Evolutionary conservation across 37 sponge, comb jelly and placozoan species (phyloP).

Genomic region (Chondrilla cf. caribensis): DNA sequence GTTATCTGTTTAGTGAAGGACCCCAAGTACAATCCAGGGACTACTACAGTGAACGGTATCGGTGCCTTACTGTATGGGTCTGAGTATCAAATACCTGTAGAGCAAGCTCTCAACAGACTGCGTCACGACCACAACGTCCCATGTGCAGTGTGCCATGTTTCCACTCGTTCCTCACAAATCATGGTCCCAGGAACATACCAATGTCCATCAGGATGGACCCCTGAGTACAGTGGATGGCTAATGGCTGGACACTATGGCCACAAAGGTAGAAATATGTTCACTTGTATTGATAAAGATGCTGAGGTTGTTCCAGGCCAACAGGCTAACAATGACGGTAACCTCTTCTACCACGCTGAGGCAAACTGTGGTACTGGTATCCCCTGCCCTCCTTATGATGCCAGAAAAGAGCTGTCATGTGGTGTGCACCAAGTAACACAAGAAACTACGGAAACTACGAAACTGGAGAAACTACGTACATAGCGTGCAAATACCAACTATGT

Average conservation of each 20-base stretch:
- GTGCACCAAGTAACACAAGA: slow-evolving; percentile 31
- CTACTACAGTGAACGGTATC: not conserved
- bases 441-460: not conserved
- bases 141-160: slow-evolving; percentile 55
- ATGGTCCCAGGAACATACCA: slow-evolving; percentile 47
- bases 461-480: too few relatives aligned
- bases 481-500: too few relatives aligned
- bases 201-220: slow-evolving; percentile 49
- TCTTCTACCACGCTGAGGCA: slow-evolving; percentile 46
- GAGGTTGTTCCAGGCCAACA: slow-evolving; percentile 24
- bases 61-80: slow-evolving; percentile 20
- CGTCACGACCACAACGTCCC: slow-evolving; percentile 37
- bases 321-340: slow-evolving; percentile 20
- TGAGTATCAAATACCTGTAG: slow-evolving; percentile 26
- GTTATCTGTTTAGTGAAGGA: slow-evolving; percentile 38
- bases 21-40: slow-evolving; percentile 12
- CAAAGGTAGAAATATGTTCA: slow-evolving; percentile 29
- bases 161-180: slow-evolving; percentile 9
- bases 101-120: not conserved
- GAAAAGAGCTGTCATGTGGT: slow-evolving; percentile 61
- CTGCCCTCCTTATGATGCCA: slow-evolving; percentile 42
- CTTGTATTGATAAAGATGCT: slow-evolving; percentile 55
- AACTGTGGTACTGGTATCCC: slow-evolving; percentile 37
- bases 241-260: slow-evolving; percentile 30
- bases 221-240: slow-evolving; percentile 58